Evolutionary conservation across 2,113 vertebrate species (phyloP).

Genomic region (Pangasianodon gigas): DNA sequence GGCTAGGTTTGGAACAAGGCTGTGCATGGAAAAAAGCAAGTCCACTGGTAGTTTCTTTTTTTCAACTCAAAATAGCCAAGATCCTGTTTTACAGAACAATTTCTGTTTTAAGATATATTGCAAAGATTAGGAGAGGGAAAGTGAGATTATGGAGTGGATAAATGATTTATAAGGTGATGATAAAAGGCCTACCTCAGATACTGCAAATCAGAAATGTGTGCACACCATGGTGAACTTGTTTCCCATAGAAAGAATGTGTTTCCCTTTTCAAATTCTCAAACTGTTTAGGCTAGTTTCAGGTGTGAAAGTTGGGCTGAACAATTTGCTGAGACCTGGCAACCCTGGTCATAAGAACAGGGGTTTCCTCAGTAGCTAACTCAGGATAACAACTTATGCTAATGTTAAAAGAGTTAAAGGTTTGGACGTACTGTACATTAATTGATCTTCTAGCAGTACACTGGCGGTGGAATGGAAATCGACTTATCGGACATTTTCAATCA

Average conservation of each 20-base stretch:
- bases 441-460: too few relatives aligned
- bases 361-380: neutral
- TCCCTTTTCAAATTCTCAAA: neutral
- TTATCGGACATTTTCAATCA: too few relatives aligned
- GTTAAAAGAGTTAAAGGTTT: neutral
- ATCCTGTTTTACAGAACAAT: neutral
- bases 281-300: neutral
- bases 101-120: neutral
- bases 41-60: neutral
- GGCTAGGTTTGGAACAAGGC: neutral
- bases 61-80: neutral
- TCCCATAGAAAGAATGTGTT: neutral
- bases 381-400: too few relatives aligned
- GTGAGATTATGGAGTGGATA: neutral
- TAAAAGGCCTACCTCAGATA: neutral
- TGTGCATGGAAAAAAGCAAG: neutral
- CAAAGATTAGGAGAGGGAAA: neutral
- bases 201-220: neutral
- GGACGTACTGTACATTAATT: neutral
- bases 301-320: neutral
- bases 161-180: neutral
- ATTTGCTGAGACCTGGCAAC: neutral
- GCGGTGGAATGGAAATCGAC: too few relatives aligned
- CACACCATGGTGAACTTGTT: neutral
- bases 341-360: neutral